Evolutionary conservation across 2,888 invertebrate genomes (phyloP).

Genomic region (Hypselothyrea guttata): DNA sequence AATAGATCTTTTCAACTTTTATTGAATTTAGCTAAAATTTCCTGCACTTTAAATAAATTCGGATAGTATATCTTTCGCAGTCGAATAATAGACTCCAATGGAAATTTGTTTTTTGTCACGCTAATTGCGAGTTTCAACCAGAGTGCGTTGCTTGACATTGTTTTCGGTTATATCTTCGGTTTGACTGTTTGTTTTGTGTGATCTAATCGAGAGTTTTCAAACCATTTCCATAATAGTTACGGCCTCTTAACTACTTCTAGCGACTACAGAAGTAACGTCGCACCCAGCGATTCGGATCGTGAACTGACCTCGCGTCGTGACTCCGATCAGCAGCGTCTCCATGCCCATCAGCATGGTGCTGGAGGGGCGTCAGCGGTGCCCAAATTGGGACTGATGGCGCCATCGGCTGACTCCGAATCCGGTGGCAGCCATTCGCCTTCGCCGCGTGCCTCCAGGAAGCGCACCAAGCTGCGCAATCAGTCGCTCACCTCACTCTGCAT

Average conservation of each 20-base stretch:
- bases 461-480: conserved; percentile 93
- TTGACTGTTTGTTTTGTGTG: conserved; percentile 14
- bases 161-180: conserved; percentile 41
- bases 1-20: too few species aligned
- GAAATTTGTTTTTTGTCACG: too few species aligned
- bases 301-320: conserved; percentile 90
- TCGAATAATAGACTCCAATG: too few species aligned
- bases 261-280: conserved; percentile 96
- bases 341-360: conserved; percentile 53
- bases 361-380: conserved; percentile 82
- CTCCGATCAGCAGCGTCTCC: conserved; percentile 84
- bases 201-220: conserved; percentile 29
- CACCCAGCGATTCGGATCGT: conserved; percentile 94
- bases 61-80: too few species aligned
- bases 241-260: conserved; percentile 85
- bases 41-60: too few species aligned
- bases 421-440: conserved; percentile 94
- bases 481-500: conserved; percentile 98
- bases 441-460: conserved; percentile 90
- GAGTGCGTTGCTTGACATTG: not conserved
- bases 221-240: conserved; percentile 82
- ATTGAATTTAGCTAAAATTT: too few species aligned
- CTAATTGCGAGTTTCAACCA: too few species aligned
- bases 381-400: conserved; percentile 86
- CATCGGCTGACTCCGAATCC: conserved; percentile 91